Conservation (phyloP, 2,888 invertebrate species). For the Sisyra terminalis region DNA sequence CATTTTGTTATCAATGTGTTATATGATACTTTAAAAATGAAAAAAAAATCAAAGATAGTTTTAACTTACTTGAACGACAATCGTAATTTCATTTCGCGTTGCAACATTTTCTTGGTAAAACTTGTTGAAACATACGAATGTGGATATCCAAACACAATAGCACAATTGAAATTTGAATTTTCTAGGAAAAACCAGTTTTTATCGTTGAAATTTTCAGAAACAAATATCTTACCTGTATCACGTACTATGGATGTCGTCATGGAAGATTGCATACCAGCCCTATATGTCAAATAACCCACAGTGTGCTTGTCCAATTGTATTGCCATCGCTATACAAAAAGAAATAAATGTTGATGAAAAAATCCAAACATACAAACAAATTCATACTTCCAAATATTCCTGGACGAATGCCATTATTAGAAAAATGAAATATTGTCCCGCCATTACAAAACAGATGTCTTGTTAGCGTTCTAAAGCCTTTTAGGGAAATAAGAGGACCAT, state of each 20-base stretch:
- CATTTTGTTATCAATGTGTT: no score
- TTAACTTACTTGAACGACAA: constrained; percentile 58
- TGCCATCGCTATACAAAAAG: constrained; percentile 47
- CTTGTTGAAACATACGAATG: constrained; percentile 61
- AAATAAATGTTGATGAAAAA: constrained; percentile 5
- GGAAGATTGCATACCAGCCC: constrained; percentile 51
- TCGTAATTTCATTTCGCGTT: constrained; percentile 62
- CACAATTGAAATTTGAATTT: constrained; percentile 34
- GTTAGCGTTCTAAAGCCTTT: constrained; percentile 65
- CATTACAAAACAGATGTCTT: constrained; percentile 58
- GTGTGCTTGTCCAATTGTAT: constrained; percentile 77
- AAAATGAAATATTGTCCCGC: constrained; percentile 58
- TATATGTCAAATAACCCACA: constrained; percentile 75
- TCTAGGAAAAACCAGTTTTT: constrained; percentile 2
- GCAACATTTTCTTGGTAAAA: constrained; percentile 64
- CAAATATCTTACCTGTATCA: constrained; percentile 44
- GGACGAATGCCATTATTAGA: constrained; percentile 44
- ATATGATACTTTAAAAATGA: neutral
- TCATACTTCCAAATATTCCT: constrained; percentile 59
- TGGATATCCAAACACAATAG: constrained; percentile 67
- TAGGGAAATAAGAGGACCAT: constrained; percentile 60
- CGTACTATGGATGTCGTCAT: constrained; percentile 70
- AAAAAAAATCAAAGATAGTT: neutral
- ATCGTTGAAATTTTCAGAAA: neutral
- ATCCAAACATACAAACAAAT: neutral